These are phyloP conservation scores for Mus spicilegus DNA, from an alignment of 2,113 vertebrate species.

Conservation along the genomic window DNA sequence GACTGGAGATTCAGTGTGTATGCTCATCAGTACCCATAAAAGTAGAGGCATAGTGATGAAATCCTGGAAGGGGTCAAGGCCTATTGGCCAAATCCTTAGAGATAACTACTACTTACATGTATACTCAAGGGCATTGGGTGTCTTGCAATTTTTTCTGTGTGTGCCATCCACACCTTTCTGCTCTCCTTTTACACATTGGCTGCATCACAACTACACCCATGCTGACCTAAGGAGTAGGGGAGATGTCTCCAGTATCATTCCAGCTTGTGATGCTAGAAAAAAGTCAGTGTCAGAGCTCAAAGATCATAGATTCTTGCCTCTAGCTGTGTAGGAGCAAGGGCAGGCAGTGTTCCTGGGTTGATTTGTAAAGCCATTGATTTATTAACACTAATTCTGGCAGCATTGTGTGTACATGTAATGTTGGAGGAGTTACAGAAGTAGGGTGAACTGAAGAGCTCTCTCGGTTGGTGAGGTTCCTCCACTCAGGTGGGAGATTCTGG, in stretches of 20 bases:
- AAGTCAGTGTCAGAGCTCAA: not conserved
- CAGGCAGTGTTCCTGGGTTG: not conserved
- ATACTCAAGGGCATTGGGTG: not conserved
- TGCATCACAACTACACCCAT: too few relatives aligned
- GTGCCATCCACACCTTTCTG: not conserved
- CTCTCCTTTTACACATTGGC: too few relatives aligned
- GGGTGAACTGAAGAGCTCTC: not conserved
- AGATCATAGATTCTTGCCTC: not conserved
- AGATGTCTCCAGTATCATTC: not conserved
- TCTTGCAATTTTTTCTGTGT: not conserved
- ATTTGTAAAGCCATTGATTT: not conserved
- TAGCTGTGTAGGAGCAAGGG: not conserved
- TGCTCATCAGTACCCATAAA: not conserved
- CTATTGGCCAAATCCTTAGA: not conserved
- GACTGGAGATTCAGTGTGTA: too few relatives aligned
- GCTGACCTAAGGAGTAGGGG: not conserved
- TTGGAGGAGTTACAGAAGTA: not conserved
- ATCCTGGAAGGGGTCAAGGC: not conserved
- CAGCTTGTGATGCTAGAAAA: not conserved
- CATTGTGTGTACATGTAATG: too few relatives aligned
- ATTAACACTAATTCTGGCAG: not conserved
- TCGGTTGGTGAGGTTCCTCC: not conserved
- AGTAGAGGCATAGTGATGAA: too few relatives aligned
- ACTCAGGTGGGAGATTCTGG: not conserved
- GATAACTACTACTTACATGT: too few relatives aligned